Evolutionary conservation across 2,113 vertebrate species (phyloP).

Genomic region (Anarhynchus alexandrinus): DNA sequence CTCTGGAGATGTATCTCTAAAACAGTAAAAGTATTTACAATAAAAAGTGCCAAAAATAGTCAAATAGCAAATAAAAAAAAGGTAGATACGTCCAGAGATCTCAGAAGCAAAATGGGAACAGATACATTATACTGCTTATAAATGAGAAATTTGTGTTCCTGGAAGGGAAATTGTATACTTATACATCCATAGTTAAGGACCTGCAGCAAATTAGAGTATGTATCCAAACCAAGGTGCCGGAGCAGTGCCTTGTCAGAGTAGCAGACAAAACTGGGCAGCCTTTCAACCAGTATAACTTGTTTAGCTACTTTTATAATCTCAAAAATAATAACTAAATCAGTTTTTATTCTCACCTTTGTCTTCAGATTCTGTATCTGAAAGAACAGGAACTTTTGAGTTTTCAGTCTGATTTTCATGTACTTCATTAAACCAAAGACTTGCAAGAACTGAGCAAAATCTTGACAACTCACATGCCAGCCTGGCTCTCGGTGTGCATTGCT

Average conservation of each 20-base stretch:
- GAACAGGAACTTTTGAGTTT: background rate
- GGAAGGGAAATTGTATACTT: background rate
- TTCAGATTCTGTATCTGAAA: background rate
- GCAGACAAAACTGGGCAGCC: background rate
- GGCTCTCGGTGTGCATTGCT: background rate
- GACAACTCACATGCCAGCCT: background rate
- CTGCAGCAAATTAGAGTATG: background rate
- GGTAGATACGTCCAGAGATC: background rate
- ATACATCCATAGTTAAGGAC: background rate
- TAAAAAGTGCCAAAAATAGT: background rate
- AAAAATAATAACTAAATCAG: background rate
- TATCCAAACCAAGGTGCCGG: background rate
- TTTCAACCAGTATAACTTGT: background rate
- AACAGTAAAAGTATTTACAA: background rate
- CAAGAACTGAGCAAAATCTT: background rate
- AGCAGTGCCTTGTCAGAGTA: background rate
- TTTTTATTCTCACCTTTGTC: slow-evolving; percentile 16
- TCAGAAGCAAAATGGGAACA: background rate
- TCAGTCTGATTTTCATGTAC: background rate
- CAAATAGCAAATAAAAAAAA: background rate
- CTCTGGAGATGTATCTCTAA: background rate
- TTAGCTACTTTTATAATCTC: background rate
- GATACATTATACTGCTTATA: background rate
- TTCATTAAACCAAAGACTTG: background rate
- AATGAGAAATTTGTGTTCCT: background rate